Evolutionary conservation across 2,888 invertebrate species (phyloP).

Genomic region (Drosophila ezoana): DNA sequence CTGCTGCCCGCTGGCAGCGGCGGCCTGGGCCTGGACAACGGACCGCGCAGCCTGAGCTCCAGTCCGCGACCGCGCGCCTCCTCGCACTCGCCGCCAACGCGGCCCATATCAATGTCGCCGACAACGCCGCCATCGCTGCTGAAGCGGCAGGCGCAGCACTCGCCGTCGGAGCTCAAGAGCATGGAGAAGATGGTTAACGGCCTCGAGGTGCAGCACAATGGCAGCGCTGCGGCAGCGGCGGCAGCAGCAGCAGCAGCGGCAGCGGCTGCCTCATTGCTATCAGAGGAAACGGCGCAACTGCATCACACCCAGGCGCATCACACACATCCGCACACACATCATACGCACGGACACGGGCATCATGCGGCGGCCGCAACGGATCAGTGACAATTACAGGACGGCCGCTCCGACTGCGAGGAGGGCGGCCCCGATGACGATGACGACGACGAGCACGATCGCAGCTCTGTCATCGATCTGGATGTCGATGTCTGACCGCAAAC

Average conservation of each 20-base stretch:
- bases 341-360: slow-evolving; percentile 50
- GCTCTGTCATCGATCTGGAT: slow-evolving; percentile 84
- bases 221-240: slow-evolving; percentile 69
- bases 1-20: slow-evolving; percentile 63
- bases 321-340: slow-evolving; percentile 44
- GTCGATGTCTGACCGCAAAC: slow-evolving; percentile 84
- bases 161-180: slow-evolving; percentile 93
- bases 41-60: slow-evolving; percentile 84
- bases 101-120: slow-evolving; percentile 85
- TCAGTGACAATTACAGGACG: slow-evolving; percentile 85
- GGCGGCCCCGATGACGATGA: slow-evolving; percentile 72
- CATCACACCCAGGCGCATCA: slow-evolving; percentile 73
- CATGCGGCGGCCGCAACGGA: slow-evolving; percentile 73
- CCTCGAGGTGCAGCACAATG: slow-evolving; percentile 92
- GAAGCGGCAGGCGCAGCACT: slow-evolving; percentile 82
- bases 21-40: slow-evolving; percentile 76
- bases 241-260: slow-evolving; percentile 66
- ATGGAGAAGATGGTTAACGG: slow-evolving; percentile 99
- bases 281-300: slow-evolving; percentile 59
- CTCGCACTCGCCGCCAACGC: slow-evolving; percentile 85
- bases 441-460: slow-evolving; percentile 82
- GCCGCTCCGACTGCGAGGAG: slow-evolving; percentile 77
- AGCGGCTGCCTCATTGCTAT: slow-evolving; percentile 60
- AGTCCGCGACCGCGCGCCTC: slow-evolving; percentile 84
- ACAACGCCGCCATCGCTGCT: slow-evolving; percentile 85